These are phyloP conservation scores for Cantharis flavilabris DNA, from an alignment of 2,888 invertebrate genomes.

Conservation along the genomic window DNA sequence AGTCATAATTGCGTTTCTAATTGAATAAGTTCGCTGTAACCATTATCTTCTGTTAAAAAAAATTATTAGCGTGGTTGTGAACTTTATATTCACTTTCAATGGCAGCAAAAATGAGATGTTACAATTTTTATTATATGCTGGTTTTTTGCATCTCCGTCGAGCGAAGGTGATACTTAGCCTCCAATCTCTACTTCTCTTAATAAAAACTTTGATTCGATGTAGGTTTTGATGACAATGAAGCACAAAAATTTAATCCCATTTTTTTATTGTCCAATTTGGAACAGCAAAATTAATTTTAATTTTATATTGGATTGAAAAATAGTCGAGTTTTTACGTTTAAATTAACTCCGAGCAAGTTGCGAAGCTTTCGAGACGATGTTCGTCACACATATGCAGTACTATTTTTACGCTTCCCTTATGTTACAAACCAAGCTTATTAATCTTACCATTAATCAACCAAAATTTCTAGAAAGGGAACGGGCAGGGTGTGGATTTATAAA, in stretches of 20 bases:
- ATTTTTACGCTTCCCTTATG: not conserved
- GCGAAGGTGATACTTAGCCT: not conserved
- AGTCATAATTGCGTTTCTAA: not conserved
- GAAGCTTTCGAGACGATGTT: not conserved
- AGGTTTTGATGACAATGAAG: not conserved
- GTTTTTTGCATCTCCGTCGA: not conserved
- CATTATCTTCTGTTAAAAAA: not conserved
- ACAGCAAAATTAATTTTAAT: not conserved
- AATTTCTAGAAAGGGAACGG: not conserved
- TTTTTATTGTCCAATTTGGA: not conserved
- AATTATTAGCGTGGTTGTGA: not conserved
- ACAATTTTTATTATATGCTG: not conserved
- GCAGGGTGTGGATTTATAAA: not conserved
- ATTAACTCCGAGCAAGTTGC: not conserved
- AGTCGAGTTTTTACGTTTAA: no score
- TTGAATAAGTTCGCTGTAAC: not conserved
- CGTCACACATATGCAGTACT: not conserved
- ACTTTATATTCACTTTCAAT: not conserved
- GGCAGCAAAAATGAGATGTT: not conserved
- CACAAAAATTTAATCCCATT: not conserved
- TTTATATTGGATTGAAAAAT: not conserved
- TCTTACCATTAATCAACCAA: not conserved
- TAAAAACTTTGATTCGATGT: not conserved
- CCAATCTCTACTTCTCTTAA: not conserved
- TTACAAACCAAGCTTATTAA: not conserved